Evolutionary conservation across 2,113 vertebrate genomes (phyloP).

Genomic region (Forbesichthys papilliferus): DNA sequence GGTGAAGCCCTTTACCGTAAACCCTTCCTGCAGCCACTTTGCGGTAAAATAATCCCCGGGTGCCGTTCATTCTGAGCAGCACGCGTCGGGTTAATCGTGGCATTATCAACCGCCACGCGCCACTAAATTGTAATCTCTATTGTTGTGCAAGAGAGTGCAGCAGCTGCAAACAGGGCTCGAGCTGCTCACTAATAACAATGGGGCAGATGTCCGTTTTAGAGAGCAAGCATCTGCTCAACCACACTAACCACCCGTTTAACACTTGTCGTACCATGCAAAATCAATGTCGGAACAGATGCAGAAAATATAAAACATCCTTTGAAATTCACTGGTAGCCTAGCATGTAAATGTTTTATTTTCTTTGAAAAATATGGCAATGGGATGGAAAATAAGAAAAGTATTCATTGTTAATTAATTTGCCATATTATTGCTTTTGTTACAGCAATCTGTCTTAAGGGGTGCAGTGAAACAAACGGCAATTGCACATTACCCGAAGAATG

Average conservation of each 20-base stretch:
- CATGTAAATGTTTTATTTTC: conserved; percentile 41
- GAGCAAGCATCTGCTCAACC: conserved; percentile 76
- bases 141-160: conserved; percentile 69
- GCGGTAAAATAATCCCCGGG: conserved; percentile 69
- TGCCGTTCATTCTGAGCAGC: conserved; percentile 67
- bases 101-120: conserved; percentile 81
- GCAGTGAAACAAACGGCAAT: conserved; percentile 88
- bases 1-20: not conserved
- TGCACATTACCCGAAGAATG: conserved; percentile 92
- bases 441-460: conserved; percentile 95
- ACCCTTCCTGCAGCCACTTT: conserved; percentile 45
- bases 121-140: conserved; percentile 76
- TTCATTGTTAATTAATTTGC: too few species aligned
- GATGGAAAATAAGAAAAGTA: not conserved
- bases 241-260: conserved; percentile 66
- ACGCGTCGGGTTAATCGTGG: conserved; percentile 82
- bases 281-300: conserved; percentile 53
- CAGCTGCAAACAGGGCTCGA: conserved; percentile 78
- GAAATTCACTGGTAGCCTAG: not conserved
- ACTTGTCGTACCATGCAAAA: conserved; percentile 50
- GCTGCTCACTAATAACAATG: conserved; percentile 76
- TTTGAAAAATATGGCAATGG: not conserved
- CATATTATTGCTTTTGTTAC: conserved; percentile 25
- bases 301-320: conserved; percentile 21
- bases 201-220: conserved; percentile 78